phyloP scores from a whole-genome alignment of 2,888 invertebrate genomes.

The Trachelus stipa region DNA sequence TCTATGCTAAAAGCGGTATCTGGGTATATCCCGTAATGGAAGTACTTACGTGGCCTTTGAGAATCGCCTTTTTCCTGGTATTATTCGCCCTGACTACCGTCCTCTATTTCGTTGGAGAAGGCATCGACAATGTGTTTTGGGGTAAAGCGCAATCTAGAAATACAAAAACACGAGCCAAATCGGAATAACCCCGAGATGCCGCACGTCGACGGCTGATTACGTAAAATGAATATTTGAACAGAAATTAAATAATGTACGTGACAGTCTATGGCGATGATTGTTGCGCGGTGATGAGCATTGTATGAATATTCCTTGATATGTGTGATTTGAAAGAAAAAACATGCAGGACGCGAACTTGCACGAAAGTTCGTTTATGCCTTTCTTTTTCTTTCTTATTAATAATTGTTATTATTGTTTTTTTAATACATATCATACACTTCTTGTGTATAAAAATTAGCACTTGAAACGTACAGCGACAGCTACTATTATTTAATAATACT shows the following conservation, averaged over 20 bases:
- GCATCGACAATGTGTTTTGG: constrained; percentile 79
- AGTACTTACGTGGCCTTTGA: constrained; percentile 79
- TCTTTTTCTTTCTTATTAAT: background rate
- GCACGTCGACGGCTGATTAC: background rate
- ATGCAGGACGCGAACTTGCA: background rate
- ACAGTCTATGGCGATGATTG: background rate
- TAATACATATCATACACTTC: background rate
- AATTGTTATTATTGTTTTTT: background rate
- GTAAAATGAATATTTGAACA: background rate
- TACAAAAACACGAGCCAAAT: constrained; percentile 55
- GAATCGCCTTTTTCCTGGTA: constrained; percentile 79
- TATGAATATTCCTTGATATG: background rate
- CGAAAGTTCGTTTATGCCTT: background rate
- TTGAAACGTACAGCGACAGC: background rate
- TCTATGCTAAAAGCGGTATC: constrained; percentile 78
- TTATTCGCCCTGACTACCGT: constrained; percentile 72
- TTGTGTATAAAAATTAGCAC: background rate
- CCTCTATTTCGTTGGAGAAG: constrained; percentile 81
- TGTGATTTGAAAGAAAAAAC: background rate
- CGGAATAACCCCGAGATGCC: constrained; percentile 51
- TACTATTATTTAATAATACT: background rate
- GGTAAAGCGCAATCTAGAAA: constrained; percentile 69
- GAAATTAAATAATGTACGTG: background rate
- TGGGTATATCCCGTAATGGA: constrained; percentile 95
- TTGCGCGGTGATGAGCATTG: background rate